Evolutionary conservation across 1,140 invertebrate species (phyloP), one percentile per base, ranked within the genome.

Genomic region (Dufourea novaeangliae): DNA sequence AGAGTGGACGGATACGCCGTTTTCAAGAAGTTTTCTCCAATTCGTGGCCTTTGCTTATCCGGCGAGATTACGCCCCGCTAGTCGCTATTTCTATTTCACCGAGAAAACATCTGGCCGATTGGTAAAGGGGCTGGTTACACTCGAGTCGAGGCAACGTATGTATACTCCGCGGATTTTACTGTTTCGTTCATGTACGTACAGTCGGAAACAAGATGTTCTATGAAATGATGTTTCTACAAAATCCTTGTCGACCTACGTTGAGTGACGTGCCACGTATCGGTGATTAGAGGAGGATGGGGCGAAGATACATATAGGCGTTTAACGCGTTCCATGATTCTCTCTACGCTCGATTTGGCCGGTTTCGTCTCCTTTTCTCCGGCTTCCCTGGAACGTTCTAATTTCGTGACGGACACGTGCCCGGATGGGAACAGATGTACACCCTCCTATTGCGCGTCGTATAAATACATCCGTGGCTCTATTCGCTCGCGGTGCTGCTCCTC

Each of bases 351-450:
- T 76, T 76, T 69, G 25, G 41, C 39, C 59, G 41, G 29, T 79
- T 52, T 75, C 34, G 27, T 37, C 71, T 41, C 50, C 52, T 75
- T 74, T 69, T 79, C 57, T 50, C 56, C 32, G 52, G 25, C 63
- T 70, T 74, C 69, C 25, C 64, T 63, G 73, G 76, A 80, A 63
- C 72, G 77, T 87, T 87, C 85, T 87, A 87, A 87, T 86, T 87
- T 61, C 74, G 85, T 87, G 73, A 41, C 20, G 72, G 82, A 87
- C 86, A 87, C 86, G 86, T 87, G 86, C 79, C 80, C 84, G 82
- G 86, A 86, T 87, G 84, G 84, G 80, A 87, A 87, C 86, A 87
- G 86, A 87, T 87, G 86, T 85, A 78, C 59, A 68, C 79, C 46
- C 46, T 50, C 46, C 59, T 59, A 41, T 69, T 67, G 46, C 41